A percentile compares a stretch with the other conserved stretches of the same genome.
These are phyloP conservation scores for Halichondria panicea DNA, from an alignment of 37 sponge, comb jelly and placozoan genomes.

Conservation along the genomic window DNA sequence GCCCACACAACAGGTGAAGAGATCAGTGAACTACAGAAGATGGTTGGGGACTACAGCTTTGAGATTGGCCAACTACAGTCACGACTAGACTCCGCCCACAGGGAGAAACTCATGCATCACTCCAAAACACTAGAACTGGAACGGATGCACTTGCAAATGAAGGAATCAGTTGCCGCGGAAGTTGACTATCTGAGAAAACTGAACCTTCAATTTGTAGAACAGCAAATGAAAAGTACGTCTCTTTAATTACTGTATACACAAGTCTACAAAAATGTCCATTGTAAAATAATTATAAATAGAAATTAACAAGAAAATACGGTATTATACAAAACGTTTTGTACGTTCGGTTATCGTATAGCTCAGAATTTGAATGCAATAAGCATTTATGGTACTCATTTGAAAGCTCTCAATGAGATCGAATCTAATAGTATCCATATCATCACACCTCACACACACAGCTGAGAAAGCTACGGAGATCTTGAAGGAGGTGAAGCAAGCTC, in stretches of 20 bases:
- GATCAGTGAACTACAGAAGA: conserved; percentile 18
- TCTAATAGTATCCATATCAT: not conserved
- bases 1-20: conserved; percentile 31
- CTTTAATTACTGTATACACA: too few species aligned
- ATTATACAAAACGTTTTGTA: too few species aligned
- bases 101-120: conserved; percentile 29
- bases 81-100: conserved; percentile 9
- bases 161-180: conserved; percentile 30
- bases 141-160: conserved; percentile 37
- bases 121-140: conserved; percentile 32
- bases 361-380: too few species aligned
- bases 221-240: conserved; percentile 45
- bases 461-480: conserved; percentile 44
- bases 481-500: conserved; percentile 38
- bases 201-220: conserved; percentile 47
- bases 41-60: conserved; percentile 7
- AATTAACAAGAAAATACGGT: too few species aligned
- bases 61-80: conserved; percentile 30
- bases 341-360: too few species aligned
- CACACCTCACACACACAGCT: conserved; percentile 8
- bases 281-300: too few species aligned
- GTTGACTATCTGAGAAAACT: conserved; percentile 43
- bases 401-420: too few species aligned
- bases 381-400: too few species aligned
- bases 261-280: too few species aligned